phyloP scores from a whole-genome alignment of 2,113 vertebrate species.

The Percina caprodes region DNA sequence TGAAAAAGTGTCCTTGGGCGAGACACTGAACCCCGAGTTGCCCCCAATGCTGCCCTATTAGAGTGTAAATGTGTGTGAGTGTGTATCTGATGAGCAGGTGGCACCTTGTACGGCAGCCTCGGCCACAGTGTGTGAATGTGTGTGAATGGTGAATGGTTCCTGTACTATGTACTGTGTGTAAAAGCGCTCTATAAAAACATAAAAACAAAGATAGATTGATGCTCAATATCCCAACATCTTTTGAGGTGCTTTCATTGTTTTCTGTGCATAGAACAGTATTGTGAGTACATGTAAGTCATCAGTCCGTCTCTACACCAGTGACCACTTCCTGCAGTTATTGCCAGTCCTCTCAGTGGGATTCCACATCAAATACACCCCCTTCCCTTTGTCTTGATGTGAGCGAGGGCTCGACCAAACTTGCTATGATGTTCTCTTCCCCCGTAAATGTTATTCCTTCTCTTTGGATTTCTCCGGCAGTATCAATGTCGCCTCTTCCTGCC shows the following conservation, averaged over 20 bases:
- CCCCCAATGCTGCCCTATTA: too few relatives aligned
- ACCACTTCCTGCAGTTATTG: constrained; percentile 34
- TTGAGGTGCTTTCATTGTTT: not conserved
- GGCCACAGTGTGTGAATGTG: too few relatives aligned
- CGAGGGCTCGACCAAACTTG: constrained; percentile 10
- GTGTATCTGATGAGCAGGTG: too few relatives aligned
- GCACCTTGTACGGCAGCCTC: too few relatives aligned
- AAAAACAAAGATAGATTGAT: too few relatives aligned
- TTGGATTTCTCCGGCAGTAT: constrained; percentile 65
- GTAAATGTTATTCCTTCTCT: constrained; percentile 69
- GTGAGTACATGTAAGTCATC: constrained; percentile 32
- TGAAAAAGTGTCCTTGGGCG: too few relatives aligned
- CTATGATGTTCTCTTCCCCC: constrained; percentile 38
- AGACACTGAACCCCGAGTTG: too few relatives aligned
- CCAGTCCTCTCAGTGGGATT: constrained; percentile 25
- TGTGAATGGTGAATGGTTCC: too few relatives aligned
- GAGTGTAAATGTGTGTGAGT: too few relatives aligned
- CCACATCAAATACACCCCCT: constrained; percentile 37
- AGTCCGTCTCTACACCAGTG: not conserved
- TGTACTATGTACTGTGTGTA: too few relatives aligned
- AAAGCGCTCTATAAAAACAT: too few relatives aligned
- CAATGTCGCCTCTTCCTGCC: constrained; percentile 68
- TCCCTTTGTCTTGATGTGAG: constrained; percentile 38
- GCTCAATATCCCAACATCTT: not conserved
- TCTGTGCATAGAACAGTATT: not conserved